phyloP scores from a whole-genome alignment of 2,797 vertebrate genomes.

The Nyctibius grandis region DNA sequence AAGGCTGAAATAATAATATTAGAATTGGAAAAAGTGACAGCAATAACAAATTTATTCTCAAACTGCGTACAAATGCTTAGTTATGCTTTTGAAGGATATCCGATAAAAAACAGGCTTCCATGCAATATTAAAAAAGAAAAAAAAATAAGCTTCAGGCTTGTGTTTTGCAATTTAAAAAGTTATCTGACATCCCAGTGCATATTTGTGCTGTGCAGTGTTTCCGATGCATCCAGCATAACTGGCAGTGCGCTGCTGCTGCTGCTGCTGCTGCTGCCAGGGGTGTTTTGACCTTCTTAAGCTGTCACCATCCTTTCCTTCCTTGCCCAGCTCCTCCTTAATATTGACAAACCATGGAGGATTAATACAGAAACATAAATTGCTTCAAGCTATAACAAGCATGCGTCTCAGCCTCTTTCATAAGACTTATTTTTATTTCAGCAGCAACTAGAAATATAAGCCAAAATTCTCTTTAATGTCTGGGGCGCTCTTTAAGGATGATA shows the following conservation, averaged over 20 bases:
- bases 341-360: not conserved
- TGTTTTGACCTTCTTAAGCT: not conserved
- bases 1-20: not conserved
- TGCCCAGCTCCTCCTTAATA: not conserved
- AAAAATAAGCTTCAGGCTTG: not conserved
- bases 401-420: not conserved
- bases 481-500: not conserved
- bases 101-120: not conserved
- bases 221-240: not conserved
- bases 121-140: not conserved
- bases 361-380: not conserved
- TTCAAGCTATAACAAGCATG: not conserved
- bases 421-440: not conserved
- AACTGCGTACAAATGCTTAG: not conserved
- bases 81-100: not conserved
- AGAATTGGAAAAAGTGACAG: not conserved
- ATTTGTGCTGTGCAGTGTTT: not conserved
- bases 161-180: not conserved
- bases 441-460: not conserved
- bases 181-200: not conserved
- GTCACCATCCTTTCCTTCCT: not conserved
- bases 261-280: not conserved
- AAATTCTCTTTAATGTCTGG: not conserved
- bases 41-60: not conserved
- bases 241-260: not conserved